phyloP scores from a whole-genome alignment of 2,888 invertebrate genomes.

The Agrochola circellaris region DNA sequence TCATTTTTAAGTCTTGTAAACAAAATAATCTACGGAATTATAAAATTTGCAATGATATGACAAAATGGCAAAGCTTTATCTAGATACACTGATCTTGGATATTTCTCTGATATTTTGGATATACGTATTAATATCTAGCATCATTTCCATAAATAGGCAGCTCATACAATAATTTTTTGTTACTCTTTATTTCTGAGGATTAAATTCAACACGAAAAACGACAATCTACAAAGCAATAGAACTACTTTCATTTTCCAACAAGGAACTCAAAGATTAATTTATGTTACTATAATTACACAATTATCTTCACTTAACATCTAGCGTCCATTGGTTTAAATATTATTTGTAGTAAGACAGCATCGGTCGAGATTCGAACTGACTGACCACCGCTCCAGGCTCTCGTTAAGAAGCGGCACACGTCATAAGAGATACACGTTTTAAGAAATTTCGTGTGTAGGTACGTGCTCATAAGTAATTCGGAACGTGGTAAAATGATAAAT shows the following conservation, averaged over 20 bases:
- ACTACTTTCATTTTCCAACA: conserved; percentile 31
- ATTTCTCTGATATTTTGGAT: neutral
- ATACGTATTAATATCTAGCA: neutral
- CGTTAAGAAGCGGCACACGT: conserved; percentile 47
- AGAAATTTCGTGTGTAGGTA: neutral
- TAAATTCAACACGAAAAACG: neutral
- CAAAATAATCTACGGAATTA: neutral
- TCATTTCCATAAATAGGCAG: neutral
- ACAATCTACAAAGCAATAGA: neutral
- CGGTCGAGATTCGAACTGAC: conserved; percentile 50
- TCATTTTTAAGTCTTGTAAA: neutral
- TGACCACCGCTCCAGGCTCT: conserved; percentile 58
- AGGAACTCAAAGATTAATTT: conserved; percentile 55
- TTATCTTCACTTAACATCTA: conserved; percentile 56
- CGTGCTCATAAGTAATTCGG: conserved; percentile 9
- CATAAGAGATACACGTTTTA: conserved; percentile 36
- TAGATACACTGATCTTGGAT: too few species aligned
- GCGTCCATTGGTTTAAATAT: conserved; percentile 50
- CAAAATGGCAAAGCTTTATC: neutral
- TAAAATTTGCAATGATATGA: neutral
- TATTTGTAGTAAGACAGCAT: conserved; percentile 50
- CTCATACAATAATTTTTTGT: neutral
- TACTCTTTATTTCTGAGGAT: neutral
- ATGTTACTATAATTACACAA: conserved; percentile 61
- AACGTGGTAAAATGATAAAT: neutral